A percentile compares a stretch with the other conserved stretches of the same genome.
These are phyloP conservation scores for Formicarius rufipectus DNA, from an alignment of 2,113 vertebrate genomes.

Conservation along the genomic window DNA sequence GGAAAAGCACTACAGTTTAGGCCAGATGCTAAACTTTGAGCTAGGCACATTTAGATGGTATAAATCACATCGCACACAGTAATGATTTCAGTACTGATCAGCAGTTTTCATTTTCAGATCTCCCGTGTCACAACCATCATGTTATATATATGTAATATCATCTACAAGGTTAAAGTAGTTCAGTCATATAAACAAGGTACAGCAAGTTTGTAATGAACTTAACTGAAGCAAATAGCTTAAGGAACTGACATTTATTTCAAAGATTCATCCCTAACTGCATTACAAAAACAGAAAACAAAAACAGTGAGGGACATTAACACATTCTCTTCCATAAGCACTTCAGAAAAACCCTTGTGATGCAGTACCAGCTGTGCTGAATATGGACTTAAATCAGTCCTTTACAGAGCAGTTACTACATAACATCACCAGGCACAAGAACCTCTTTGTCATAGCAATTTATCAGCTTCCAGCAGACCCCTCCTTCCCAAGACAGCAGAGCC, in stretches of 20 bases:
- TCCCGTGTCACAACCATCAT: background rate
- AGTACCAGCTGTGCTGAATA: background rate
- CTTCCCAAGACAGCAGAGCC: background rate
- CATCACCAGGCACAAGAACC: background rate
- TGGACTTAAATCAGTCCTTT: background rate
- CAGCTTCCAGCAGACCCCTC: background rate
- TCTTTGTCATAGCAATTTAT: background rate
- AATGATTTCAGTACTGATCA: background rate
- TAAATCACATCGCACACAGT: background rate
- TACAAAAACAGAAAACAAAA: too few relatives aligned
- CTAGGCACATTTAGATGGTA: background rate
- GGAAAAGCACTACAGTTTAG: background rate
- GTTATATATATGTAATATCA: rapidly evolving
- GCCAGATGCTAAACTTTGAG: background rate
- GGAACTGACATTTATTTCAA: background rate
- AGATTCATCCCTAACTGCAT: background rate
- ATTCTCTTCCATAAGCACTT: background rate
- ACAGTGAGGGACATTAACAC: background rate
- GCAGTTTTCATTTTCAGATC: background rate
- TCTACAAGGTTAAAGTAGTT: background rate
- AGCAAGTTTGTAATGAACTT: background rate
- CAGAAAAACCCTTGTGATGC: background rate
- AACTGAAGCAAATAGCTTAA: background rate
- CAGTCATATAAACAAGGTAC: background rate
- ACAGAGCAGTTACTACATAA: background rate